Base-by-base conservation (phyloP, 2,113 vertebrate genomes). In the Solea solea region DNA sequence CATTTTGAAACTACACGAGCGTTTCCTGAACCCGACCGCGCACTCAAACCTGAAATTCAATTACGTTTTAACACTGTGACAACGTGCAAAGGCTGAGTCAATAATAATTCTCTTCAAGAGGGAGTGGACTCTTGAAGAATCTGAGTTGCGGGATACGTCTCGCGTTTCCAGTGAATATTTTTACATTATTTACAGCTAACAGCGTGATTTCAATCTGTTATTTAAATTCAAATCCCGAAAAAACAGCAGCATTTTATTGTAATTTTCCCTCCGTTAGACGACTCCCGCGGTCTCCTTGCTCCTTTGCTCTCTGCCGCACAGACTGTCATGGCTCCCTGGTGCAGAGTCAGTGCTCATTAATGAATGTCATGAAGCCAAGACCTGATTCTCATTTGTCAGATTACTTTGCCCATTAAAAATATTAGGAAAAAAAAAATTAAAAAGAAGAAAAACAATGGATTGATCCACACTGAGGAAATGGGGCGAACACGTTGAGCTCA, bases 21-120 rank as follows among this genome's bases (percentile, higher is more conserved):
- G 9, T 10, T 14, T 11, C 15, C 51, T 62, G 28, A 59, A 61
- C n/a, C 42, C 50, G 49, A 66, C 27, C 52, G 48, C 5, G 12
- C 44, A 10, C 52, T 45, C 44, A 15, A 41, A 7, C 16, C 28
- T 3, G 9, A 0, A 66, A 71, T 75, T 62, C 16, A 72, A 56
- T 71, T 61, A 80, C 3, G 13, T 14, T 9, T 61, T 21, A 13
- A 62, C 25, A 71, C 58, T 48, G 62, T 42, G 67, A 56, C 50
- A 46, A 46, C 9, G 39, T 28, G 56, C 16, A 49, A 56, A 72
- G 0, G 34, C 40, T 72, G 15, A 64, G 49, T 61, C 51, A 73
- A 69, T 28, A 25, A 14, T 21, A 63, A 71, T 62, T 62, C 56
- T 55, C 60, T 25, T n/a, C 11, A 9, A 46, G 44, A 46, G n/a